These are phyloP conservation scores for Agrotis clavis DNA, from an alignment of 2,888 invertebrate genomes.

Conservation along the genomic window DNA sequence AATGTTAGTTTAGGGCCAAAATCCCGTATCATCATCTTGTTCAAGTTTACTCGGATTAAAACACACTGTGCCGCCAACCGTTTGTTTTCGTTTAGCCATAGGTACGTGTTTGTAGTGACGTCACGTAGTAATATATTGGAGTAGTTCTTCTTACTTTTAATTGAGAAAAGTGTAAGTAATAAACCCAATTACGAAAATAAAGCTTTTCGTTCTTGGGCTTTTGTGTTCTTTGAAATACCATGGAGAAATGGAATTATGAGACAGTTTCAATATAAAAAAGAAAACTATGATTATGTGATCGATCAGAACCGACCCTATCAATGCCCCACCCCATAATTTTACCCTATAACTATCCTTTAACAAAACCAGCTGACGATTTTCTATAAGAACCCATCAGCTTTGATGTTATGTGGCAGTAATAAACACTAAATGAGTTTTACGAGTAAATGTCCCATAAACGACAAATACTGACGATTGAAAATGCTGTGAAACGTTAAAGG, in stretches of 20 bases:
- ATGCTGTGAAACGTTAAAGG: slow-evolving; percentile 49
- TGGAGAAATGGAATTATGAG: not conserved
- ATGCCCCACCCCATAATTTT: slow-evolving; percentile 18
- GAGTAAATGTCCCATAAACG: slow-evolving; percentile 58
- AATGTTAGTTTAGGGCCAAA: slow-evolving; percentile 51
- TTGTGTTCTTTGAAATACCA: slow-evolving; percentile 10
- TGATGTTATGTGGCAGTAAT: slow-evolving; percentile 50
- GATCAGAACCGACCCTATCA: slow-evolving; percentile 14
- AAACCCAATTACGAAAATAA: slow-evolving; percentile 30
- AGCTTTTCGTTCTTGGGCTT: not conserved
- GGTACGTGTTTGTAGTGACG: slow-evolving; percentile 24
- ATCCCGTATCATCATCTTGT: slow-evolving; percentile 43
- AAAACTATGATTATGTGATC: slow-evolving; percentile 5
- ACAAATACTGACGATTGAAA: slow-evolving; percentile 59
- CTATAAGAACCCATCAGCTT: slow-evolving; percentile 35
- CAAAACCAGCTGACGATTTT: slow-evolving; percentile 33
- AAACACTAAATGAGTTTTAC: slow-evolving; percentile 63
- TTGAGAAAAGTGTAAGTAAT: slow-evolving; percentile 55
- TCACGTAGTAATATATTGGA: slow-evolving; percentile 49
- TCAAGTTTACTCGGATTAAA: slow-evolving; percentile 42
- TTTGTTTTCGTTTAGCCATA: slow-evolving; percentile 42
- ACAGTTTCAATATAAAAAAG: not conserved
- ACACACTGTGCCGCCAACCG: slow-evolving; percentile 17
- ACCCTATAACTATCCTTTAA: slow-evolving; percentile 16
- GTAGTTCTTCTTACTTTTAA: slow-evolving; percentile 42